These are phyloP conservation scores for Tyto alba DNA, from an alignment of 2,113 vertebrate species.

Conservation along the genomic window DNA sequence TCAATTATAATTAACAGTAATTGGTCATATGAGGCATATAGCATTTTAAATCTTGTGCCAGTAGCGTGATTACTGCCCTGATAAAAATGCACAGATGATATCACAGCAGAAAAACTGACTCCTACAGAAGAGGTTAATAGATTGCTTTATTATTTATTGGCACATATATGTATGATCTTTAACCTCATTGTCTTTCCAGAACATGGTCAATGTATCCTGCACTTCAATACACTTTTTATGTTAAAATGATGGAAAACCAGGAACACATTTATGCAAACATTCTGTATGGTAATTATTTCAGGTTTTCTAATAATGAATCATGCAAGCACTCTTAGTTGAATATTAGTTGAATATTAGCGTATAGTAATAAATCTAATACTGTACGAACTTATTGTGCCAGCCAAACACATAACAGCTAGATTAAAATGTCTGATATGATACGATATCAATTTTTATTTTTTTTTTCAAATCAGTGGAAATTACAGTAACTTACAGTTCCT, in stretches of 20 bases:
- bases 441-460: not conserved
- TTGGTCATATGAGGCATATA: not conserved
- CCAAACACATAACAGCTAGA: not conserved
- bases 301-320: not conserved
- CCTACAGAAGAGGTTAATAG: not conserved
- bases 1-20: not conserved
- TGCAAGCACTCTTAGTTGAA: not conserved
- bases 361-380: not conserved
- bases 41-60: not conserved
- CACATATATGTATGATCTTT: not conserved
- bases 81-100: not conserved
- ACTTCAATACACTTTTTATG: not conserved
- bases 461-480: not conserved
- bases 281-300: not conserved
- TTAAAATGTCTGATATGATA: not conserved
- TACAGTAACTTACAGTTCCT: not conserved
- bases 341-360: not conserved
- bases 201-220: not conserved
- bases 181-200: not conserved
- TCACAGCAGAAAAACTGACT: not conserved
- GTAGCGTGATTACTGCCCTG: not conserved
- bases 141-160: not conserved
- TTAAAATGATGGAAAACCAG: not conserved
- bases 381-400: not conserved
- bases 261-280: not conserved